Evolutionary conservation across 2,797 vertebrate genomes (phyloP).

Genomic region (Mastacembelus armatus): DNA sequence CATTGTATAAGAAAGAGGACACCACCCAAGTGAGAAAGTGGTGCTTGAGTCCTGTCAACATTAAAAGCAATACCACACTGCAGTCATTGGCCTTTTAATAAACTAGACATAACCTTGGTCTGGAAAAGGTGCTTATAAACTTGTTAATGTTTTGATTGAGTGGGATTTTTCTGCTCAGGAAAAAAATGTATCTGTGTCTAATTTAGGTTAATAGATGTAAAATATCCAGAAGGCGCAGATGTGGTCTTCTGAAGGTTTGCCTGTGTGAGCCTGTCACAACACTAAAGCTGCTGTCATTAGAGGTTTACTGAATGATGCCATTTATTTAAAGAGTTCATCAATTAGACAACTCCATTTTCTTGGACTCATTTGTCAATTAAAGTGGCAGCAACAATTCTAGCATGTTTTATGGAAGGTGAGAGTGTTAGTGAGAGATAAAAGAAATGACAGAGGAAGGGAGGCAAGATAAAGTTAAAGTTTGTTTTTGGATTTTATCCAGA

Average conservation of each 20-base stretch:
- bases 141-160: conserved; percentile 51
- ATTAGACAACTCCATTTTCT: conserved; percentile 62
- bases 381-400: conserved; percentile 37
- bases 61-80: conserved; percentile 48
- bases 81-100: conserved; percentile 40
- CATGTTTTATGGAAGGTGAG: conserved; percentile 35
- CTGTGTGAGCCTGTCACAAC: conserved; percentile 20
- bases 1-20: conserved; percentile 30
- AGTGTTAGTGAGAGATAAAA: conserved; percentile 65
- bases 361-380: conserved; percentile 60
- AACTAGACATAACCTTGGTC: conserved; percentile 48
- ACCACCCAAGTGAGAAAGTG: conserved; percentile 42
- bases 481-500: conserved; percentile 66
- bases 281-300: conserved; percentile 36
- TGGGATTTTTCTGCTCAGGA: conserved; percentile 30
- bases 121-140: conserved; percentile 42
- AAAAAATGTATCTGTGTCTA: conserved; percentile 31
- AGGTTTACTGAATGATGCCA: conserved; percentile 41
- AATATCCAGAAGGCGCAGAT: conserved; percentile 38
- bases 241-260: conserved; percentile 34
- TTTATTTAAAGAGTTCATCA: conserved; percentile 64
- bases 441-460: conserved; percentile 40
- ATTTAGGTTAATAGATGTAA: conserved; percentile 58
- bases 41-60: conserved; percentile 32
- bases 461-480: conserved; percentile 52